Evolutionary conservation across 1,140 invertebrate species (phyloP), one percentile per base, ranked within the genome.

Genomic region (Drosophila saltans): DNA sequence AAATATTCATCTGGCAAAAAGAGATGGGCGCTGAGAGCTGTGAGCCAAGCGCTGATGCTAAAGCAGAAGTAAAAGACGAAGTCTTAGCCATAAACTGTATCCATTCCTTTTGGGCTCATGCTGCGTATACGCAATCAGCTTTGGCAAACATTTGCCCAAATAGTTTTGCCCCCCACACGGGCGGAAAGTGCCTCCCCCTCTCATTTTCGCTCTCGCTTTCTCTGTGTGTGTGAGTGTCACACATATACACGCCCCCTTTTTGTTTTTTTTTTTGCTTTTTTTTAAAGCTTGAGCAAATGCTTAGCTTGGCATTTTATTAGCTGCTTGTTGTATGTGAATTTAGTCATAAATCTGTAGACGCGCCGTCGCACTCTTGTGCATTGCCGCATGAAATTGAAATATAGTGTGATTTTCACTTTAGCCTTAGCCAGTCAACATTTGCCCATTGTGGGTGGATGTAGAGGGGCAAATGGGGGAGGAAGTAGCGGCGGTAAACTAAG

Each of bases 381-480:
- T 59, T 77, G 80, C 84, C 83, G 80, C 83, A 88, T 88, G 83
- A 88, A 88, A 88, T 88, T 88, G 83, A 88, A 88, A 88, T 88
- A 88, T 88, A 89, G 83, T 88, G 83, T 88, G 84, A 88, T 88
- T 88, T 88, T 88, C 83, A 89, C 83, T 88, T 88, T 88, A 74
- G 84, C 70, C 68, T 88, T 88, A 74, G 84, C 70, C 66, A 59
- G 48, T 66, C 33, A 72, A 58, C 57, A 36, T 36, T 33, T 39
- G n/a, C 28, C 57, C 33, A 58, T 58, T 26, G 21, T 10, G 21
- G 45, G 8, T 9, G 45, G 16, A 21, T 40, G 39, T 16, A 16
- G 6, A 11, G 59, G 62, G 43, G 63, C 33, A 21, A 7, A 39
- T 43, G 28, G 39, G 58, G 36, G 60, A 41, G 16, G 16, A 16